These are phyloP conservation scores for Anthrax anthrax DNA, from an alignment of 2,888 invertebrate species.

Conservation along the genomic window DNA sequence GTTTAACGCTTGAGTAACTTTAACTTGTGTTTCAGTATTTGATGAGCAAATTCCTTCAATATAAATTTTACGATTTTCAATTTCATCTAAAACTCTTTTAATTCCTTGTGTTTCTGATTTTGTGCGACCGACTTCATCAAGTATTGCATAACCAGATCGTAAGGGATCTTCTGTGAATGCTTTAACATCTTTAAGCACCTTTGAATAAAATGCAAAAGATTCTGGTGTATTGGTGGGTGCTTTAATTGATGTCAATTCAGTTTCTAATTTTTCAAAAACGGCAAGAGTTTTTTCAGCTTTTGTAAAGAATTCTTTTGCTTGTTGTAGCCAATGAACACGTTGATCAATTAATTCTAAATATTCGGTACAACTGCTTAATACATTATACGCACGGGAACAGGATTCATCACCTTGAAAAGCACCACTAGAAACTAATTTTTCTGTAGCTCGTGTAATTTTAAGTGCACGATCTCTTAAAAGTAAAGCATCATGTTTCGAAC, in stretches of 20 bases:
- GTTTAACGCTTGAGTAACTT: constrained; percentile 51
- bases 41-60: constrained; percentile 48
- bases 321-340: constrained; percentile 49
- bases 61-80: constrained; percentile 57
- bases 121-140: constrained; percentile 50
- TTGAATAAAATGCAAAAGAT: constrained; percentile 51
- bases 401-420: constrained; percentile 57
- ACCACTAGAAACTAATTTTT: constrained; percentile 54
- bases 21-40: constrained; percentile 52
- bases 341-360: constrained; percentile 57
- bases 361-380: constrained; percentile 50
- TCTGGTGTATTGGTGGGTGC: constrained; percentile 49
- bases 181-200: constrained; percentile 48
- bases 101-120: constrained; percentile 52
- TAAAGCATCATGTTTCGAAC: constrained; percentile 54
- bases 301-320: constrained; percentile 57
- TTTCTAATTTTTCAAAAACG: constrained; percentile 60
- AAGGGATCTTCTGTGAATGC: constrained; percentile 52
- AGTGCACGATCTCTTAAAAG: constrained; percentile 60
- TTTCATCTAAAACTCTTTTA: constrained; percentile 49
- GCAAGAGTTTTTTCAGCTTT: constrained; percentile 54
- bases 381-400: constrained; percentile 48
- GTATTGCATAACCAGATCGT: constrained; percentile 54
- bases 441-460: constrained; percentile 62
- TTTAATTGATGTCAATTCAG: constrained; percentile 51